These are phyloP conservation scores for Dascillus cervinus DNA, from an alignment of 2,888 invertebrate species.

Conservation along the genomic window DNA sequence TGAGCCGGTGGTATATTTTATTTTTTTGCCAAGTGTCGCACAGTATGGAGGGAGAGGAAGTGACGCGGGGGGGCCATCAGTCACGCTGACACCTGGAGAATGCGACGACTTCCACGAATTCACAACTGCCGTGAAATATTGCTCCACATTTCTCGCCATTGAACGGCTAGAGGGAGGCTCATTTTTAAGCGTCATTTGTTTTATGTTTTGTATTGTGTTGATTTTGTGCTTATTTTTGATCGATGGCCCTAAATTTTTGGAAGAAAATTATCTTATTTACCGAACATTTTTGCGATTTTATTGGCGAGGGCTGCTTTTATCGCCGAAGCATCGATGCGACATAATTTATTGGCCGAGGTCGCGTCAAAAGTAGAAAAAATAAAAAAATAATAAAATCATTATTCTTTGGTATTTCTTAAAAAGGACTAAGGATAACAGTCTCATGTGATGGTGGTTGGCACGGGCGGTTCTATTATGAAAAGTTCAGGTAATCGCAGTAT, in stretches of 20 bases:
- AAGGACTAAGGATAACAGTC: slow-evolving; percentile 13
- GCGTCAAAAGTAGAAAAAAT: no score
- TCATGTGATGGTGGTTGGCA: slow-evolving; percentile 18
- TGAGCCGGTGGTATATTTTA: slow-evolving; percentile 25
- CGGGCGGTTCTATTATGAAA: slow-evolving; percentile 17
- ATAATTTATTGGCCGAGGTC: no score
- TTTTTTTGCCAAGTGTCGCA: slow-evolving; percentile 23
- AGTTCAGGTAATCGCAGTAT: slow-evolving; percentile 11
- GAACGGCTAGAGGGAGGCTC: slow-evolving; percentile 25
- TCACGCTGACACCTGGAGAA: slow-evolving; percentile 41
- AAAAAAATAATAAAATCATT: no score
- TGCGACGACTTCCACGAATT: slow-evolving; percentile 40
- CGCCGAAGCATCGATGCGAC: no score
- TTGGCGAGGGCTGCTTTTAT: no score
- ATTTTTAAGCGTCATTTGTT: slow-evolving; percentile 33
- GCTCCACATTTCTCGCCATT: slow-evolving; percentile 30
- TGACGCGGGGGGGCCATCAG: slow-evolving; percentile 37
- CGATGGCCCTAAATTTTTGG: no score
- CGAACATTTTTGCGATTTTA: no score
- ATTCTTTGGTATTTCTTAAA: no score
- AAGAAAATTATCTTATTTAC: no score
- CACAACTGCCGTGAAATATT: slow-evolving; percentile 33
- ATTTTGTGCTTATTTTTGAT: slow-evolving; percentile 20
- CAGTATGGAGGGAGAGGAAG: slow-evolving; percentile 28
- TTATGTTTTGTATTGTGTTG: slow-evolving; percentile 27